Percentiles rank a stretch among this genome's conserved stretches.
phyloP scores from a whole-genome alignment of 2,113 vertebrate genomes.

The Orcinus orca region DNA sequence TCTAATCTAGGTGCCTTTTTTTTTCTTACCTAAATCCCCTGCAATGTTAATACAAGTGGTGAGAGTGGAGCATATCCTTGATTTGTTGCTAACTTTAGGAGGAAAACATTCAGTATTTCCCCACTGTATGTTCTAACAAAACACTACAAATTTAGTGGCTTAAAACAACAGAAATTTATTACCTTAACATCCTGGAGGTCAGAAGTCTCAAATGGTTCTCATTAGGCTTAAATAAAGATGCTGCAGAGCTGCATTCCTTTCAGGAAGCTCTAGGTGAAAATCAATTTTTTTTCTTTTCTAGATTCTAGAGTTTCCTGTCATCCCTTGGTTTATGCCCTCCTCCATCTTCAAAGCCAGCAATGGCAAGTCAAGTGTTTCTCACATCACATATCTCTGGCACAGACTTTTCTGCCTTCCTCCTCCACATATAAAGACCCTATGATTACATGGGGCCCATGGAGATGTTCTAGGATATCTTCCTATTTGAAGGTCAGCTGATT shows the following conservation, averaged over 20 bases:
- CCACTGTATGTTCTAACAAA: background rate
- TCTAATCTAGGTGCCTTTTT: background rate
- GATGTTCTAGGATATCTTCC: background rate
- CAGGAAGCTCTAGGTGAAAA: background rate
- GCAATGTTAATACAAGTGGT: background rate
- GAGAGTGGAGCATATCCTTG: background rate
- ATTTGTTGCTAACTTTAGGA: background rate
- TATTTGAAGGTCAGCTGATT: background rate
- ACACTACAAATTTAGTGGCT: background rate
- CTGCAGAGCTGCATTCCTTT: background rate
- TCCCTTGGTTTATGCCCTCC: background rate
- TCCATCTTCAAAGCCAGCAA: background rate
- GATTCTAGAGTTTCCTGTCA: background rate
- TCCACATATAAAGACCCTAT: background rate
- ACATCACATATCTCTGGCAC: background rate
- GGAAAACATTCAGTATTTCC: background rate
- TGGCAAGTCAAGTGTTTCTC: background rate
- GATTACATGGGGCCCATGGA: background rate
- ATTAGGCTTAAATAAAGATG: background rate
- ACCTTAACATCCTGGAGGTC: background rate
- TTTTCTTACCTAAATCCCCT: background rate
- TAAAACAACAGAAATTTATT: background rate
- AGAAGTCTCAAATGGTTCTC: background rate
- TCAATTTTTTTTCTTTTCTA: background rate
- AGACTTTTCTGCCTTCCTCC: background rate